Base-by-base conservation (phyloP, 1,140 invertebrate genomes). In the Drosophila virilis region DNA sequence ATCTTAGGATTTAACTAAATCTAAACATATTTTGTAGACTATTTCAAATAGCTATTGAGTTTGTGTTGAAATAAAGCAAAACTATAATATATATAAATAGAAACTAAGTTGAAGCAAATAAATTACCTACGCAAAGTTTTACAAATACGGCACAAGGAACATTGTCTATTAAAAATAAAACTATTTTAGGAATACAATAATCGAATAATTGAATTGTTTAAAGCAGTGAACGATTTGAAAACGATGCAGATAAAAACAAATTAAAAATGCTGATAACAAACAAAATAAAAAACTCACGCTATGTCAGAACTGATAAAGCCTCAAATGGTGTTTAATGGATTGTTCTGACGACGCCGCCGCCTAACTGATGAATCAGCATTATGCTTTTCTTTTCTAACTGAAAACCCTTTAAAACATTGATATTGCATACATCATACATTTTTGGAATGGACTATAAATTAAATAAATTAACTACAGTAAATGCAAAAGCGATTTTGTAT, bases 401-500 rank as follows among this genome's bases (percentile, higher is more conserved):
- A 58, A 57, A 71, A 17, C 45, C 50, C 28, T 71, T 55, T 59
- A 59, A 77, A 59, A 75, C 69, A 72, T 78, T 74, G 40, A 70
- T 28, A 58, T 50, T 77, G 54, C 22, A 65, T 37, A 15, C 46
- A 58, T 58, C 32, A 15, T 10, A 62, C 17, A 67, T 48, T 69
- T 45, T 73, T 73, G 83, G 83, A 86, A 86, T 86, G 79, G 38
- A 51, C 40, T 68, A 70, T 52, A 66, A 66, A 71, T 72, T 86
- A 86, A 86, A 86, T 86, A 89, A 86, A 79, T 86, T 68, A 86
- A 69, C 79, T 86, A 95, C 6, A 95, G 93, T 61, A 96, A 91
- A 91, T 95, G 95, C 69, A 95, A 93, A 94, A 93, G 68, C 94
- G 7, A 13, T 35, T 51, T 93, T 92, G 45, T 95, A 70, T 91